Percentiles rank a stretch among this genome's conserved stretches.
These are phyloP conservation scores for Geococcyx californianus DNA, from an alignment of 2,113 vertebrate species.

Conservation along the genomic window DNA sequence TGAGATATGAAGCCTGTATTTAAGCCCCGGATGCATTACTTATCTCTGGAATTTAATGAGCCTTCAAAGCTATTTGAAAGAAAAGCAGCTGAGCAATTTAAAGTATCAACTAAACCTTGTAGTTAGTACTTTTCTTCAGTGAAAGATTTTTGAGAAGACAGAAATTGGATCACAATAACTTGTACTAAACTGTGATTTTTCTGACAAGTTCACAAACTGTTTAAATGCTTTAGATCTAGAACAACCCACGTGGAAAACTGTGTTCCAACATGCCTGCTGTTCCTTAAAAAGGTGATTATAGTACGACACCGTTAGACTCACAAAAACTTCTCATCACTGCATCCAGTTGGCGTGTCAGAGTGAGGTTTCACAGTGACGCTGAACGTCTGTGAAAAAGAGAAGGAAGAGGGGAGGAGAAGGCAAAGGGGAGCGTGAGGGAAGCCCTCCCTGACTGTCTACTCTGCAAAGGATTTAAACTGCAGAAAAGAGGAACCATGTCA, in stretches of 20 bases:
- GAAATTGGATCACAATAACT: not conserved
- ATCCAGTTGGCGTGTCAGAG: not conserved
- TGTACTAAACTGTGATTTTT: not conserved
- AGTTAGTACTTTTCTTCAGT: not conserved
- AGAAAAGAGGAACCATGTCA: conserved; percentile 60
- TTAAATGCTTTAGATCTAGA: not conserved
- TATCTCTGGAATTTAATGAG: not conserved
- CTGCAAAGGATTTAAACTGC: conserved; percentile 61
- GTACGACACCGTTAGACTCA: not conserved
- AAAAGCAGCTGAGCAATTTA: not conserved
- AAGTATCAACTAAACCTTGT: not conserved
- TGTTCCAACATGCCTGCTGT: accelerated
- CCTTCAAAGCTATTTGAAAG: not conserved
- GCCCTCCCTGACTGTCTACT: conserved; percentile 5
- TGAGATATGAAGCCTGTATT: not conserved
- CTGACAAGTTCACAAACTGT: not conserved
- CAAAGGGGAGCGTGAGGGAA: not conserved
- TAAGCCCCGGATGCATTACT: not conserved
- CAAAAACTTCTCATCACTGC: not conserved
- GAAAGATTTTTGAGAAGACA: not conserved
- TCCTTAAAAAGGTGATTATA: not conserved
- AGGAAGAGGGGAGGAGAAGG: not conserved
- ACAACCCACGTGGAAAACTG: not conserved
- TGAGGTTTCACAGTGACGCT: not conserved
- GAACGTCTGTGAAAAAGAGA: not conserved